A percentile compares a stretch with the other conserved stretches of the same genome.
Conservation (phyloP, 2,888 invertebrate species). For the Eilema caniola region DNA sequence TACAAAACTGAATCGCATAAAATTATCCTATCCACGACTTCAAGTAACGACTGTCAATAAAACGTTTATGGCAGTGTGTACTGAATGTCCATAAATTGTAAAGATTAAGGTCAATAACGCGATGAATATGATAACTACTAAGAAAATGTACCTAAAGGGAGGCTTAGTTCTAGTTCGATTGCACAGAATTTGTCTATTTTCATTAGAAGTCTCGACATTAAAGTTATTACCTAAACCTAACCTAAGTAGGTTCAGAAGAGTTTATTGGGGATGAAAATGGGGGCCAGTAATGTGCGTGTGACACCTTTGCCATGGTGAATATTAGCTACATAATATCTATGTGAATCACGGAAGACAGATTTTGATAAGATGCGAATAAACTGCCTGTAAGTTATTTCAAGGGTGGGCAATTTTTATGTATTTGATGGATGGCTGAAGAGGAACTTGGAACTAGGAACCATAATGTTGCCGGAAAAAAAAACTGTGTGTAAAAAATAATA, state of each 20-base stretch:
- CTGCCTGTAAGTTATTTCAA: neutral
- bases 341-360: too few species aligned
- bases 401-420: too few species aligned
- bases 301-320: neutral
- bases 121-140: constrained; percentile 79
- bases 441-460: too few species aligned
- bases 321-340: neutral
- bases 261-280: neutral
- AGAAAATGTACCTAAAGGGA: constrained; percentile 57
- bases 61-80: constrained; percentile 79
- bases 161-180: constrained; percentile 46
- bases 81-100: constrained; percentile 82
- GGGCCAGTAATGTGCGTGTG: neutral
- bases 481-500: too few species aligned
- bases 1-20: constrained; percentile 62
- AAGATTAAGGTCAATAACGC: constrained; percentile 84
- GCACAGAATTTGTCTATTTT: constrained; percentile 36
- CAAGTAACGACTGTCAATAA: constrained; percentile 80
- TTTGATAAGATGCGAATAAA: neutral
- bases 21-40: constrained; percentile 68
- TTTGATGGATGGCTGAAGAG: too few species aligned
- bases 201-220: too few species aligned
- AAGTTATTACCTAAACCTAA: too few species aligned
- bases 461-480: too few species aligned
- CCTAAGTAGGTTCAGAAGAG: neutral